Evolutionary conservation across 2,888 invertebrate genomes (phyloP).

Genomic region (Ectemnius continuus): DNA sequence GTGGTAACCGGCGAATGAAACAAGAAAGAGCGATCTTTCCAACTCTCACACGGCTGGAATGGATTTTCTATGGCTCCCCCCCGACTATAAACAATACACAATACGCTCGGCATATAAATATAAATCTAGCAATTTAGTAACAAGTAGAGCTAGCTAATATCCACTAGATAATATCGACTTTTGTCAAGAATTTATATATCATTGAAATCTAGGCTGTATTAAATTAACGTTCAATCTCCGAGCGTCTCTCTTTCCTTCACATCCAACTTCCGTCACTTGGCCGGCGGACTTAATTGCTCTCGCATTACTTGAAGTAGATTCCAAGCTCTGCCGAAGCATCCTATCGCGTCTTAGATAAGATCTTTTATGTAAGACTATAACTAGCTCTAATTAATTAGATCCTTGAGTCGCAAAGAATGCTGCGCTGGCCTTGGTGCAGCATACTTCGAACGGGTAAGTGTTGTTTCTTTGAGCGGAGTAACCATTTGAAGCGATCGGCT

Average conservation of each 20-base stretch:
- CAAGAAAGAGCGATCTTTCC: background rate
- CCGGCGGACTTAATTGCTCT: no score
- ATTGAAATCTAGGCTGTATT: slow-evolving; percentile 45
- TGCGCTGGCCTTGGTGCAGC: background rate
- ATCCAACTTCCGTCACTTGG: no score
- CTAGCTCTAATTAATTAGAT: no score
- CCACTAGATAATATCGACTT: slow-evolving; percentile 29
- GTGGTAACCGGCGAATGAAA: background rate
- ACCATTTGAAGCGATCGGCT: no score
- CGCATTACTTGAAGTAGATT: no score
- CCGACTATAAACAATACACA: slow-evolving; percentile 17
- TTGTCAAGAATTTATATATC: slow-evolving; percentile 50
- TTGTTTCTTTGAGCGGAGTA: no score
- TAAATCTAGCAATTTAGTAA: slow-evolving; percentile 16
- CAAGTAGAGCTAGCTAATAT: slow-evolving; percentile 32
- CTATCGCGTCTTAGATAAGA: no score
- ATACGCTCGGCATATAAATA: slow-evolving; percentile 20
- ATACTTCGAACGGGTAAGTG: background rate
- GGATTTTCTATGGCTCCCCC: slow-evolving; percentile 31
- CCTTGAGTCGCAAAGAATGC: no score
- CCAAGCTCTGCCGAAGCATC: no score
- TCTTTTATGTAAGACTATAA: no score
- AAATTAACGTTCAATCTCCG: slow-evolving; percentile 46
- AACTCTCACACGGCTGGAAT: background rate
- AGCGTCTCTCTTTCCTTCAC: slow-evolving; percentile 15